phyloP scores from a whole-genome alignment of 2,888 invertebrate species.

The Chironomus riparius region DNA sequence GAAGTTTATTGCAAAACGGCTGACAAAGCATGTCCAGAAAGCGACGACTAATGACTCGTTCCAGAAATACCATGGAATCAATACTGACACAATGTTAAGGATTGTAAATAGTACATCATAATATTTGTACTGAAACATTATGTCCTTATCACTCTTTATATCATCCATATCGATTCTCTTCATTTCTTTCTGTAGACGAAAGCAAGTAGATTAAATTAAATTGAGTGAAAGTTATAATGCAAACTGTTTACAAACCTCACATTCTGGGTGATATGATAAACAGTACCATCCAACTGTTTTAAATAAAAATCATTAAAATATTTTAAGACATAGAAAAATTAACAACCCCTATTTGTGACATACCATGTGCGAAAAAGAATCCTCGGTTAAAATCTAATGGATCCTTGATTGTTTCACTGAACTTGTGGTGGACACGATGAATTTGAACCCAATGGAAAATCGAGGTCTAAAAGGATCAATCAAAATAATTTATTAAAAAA shows the following conservation, averaged over 20 bases:
- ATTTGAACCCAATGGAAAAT: constrained; percentile 62
- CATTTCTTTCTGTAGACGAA: constrained; percentile 33
- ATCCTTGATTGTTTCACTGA: constrained; percentile 77
- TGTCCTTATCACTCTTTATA: constrained; percentile 60
- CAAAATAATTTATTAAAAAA: not conserved
- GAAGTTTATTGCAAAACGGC: constrained; percentile 73
- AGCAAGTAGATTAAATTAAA: not conserved
- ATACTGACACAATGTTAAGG: constrained; percentile 59
- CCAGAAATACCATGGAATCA: constrained; percentile 77
- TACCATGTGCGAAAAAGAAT: constrained; percentile 41
- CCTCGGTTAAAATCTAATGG: constrained; percentile 49
- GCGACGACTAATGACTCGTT: constrained; percentile 66
- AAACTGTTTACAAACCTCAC: constrained; percentile 49
- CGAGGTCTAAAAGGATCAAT: constrained; percentile 45
- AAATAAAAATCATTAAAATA: too few relatives aligned
- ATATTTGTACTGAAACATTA: constrained; percentile 58
- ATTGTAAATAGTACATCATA: constrained; percentile 63
- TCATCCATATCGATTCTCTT: constrained; percentile 55
- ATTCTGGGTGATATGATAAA: constrained; percentile 71
- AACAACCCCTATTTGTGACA: too few relatives aligned
- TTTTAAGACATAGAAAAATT: too few relatives aligned
- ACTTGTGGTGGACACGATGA: constrained; percentile 83
- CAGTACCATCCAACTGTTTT: constrained; percentile 74
- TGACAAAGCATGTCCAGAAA: constrained; percentile 75
- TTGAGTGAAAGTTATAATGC: not conserved